Percentiles rank a stretch among this genome's conserved stretches.
Conservation (phyloP, 2,888 invertebrate genomes). For the Mimumesa dahlbomi region DNA sequence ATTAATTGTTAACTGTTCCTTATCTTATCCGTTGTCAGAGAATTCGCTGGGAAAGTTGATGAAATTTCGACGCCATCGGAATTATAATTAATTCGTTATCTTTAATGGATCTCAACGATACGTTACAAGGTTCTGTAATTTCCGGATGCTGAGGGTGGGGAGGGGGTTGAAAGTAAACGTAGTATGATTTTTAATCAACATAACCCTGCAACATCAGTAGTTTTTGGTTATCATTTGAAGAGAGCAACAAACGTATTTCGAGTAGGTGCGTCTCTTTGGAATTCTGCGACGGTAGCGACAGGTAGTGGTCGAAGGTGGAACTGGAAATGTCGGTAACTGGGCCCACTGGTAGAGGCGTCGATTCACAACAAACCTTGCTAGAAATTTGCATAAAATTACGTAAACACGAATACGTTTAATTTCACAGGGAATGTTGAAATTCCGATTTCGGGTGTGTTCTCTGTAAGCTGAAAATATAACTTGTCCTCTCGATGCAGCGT, state of each 20-base stretch:
- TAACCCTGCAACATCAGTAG: too few relatives aligned
- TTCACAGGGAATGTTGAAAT: background rate
- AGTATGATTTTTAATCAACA: too few relatives aligned
- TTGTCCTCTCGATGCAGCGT: too few relatives aligned
- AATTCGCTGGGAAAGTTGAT: background rate
- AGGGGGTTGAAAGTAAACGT: too few relatives aligned
- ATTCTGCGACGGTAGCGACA: conserved; percentile 39
- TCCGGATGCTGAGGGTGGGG: too few relatives aligned
- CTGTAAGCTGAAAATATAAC: too few relatives aligned
- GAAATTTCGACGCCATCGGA: too few relatives aligned
- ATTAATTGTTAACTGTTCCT: background rate
- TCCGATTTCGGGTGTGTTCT: background rate
- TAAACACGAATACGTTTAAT: conserved; percentile 12
- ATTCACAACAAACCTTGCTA: conserved; percentile 31
- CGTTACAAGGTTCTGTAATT: too few relatives aligned
- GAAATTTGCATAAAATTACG: conserved; percentile 31
- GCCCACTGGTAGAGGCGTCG: conserved; percentile 22
- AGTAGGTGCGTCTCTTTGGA: conserved; percentile 5
- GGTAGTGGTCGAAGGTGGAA: conserved; percentile 39
- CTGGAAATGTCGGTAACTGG: conserved; percentile 52
- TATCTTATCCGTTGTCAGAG: background rate
- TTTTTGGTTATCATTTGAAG: too few relatives aligned
- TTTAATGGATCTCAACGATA: too few relatives aligned
- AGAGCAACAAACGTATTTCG: too few relatives aligned
- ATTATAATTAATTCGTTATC: too few relatives aligned